These are phyloP conservation scores for Amphiura filiformis DNA, from an alignment of 35 echinoderm and acorn worm genomes.

Conservation along the genomic window DNA sequence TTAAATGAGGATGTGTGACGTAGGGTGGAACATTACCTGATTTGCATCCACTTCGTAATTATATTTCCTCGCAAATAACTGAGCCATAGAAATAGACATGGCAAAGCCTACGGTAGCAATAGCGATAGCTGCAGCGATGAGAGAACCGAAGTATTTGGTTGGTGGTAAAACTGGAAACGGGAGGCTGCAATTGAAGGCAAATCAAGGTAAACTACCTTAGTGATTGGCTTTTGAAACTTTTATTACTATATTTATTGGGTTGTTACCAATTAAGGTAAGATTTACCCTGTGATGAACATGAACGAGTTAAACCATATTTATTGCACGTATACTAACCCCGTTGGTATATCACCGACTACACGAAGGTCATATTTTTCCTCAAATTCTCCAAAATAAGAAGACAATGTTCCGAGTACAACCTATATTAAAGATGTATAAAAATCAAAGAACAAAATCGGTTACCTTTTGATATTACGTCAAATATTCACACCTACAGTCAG, in stretches of 20 bases:
- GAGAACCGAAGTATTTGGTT: constrained; percentile 19
- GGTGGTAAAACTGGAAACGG: constrained; percentile 41
- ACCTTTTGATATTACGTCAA: too few relatives aligned
- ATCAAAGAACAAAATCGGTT: too few relatives aligned
- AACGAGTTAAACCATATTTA: background rate
- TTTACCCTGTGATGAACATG: background rate
- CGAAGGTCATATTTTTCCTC: constrained; percentile 45
- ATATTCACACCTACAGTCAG: too few relatives aligned
- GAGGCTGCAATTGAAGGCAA: constrained; percentile 41
- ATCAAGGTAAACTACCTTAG: background rate
- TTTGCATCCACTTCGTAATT: constrained; percentile 87
- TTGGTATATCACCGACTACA: constrained; percentile 77
- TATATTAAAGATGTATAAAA: too few relatives aligned
- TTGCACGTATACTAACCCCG: constrained; percentile 52
- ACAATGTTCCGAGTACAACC: constrained; percentile 63
- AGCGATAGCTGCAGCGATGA: constrained; percentile 61
- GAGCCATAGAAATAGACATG: constrained; percentile 70
- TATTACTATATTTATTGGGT: background rate
- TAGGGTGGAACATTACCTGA: constrained; percentile 46
- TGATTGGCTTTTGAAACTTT: background rate
- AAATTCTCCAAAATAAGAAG: constrained; percentile 56
- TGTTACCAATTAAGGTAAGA: background rate
- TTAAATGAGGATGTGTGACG: too few relatives aligned
- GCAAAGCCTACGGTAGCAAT: constrained; percentile 80
- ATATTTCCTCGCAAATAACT: constrained; percentile 84